These are phyloP conservation scores for Pollenia angustigena DNA, from an alignment of 2,888 invertebrate genomes.

Conservation along the genomic window DNA sequence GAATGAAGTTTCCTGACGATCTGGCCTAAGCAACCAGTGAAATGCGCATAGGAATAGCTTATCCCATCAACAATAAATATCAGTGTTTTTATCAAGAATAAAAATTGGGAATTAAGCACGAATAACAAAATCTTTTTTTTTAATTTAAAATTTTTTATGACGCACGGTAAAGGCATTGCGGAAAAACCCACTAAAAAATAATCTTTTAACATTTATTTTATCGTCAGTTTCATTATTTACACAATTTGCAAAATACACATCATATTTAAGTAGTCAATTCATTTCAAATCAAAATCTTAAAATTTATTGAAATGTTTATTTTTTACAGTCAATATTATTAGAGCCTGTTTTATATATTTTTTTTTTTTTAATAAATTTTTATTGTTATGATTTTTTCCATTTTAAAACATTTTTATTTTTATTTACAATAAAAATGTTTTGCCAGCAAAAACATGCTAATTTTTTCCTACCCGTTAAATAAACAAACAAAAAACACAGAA, in stretches of 20 bases:
- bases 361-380: neutral
- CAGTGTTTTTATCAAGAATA: too few relatives aligned
- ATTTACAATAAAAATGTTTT: constrained; percentile 1
- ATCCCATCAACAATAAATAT: too few relatives aligned
- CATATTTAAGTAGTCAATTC: neutral
- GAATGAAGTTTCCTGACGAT: too few relatives aligned
- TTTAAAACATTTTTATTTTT: neutral
- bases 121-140: too few relatives aligned
- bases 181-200: too few relatives aligned
- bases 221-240: neutral
- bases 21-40: too few relatives aligned
- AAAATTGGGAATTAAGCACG: too few relatives aligned
- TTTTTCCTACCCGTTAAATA: constrained; percentile 10
- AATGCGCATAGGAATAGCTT: too few relatives aligned
- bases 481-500: neutral
- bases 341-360: too few relatives aligned
- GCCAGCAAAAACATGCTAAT: constrained; percentile 15
- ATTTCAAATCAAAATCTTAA: constrained; percentile 7
- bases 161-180: too few relatives aligned
- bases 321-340: constrained; percentile 12
- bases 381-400: constrained; percentile 10
- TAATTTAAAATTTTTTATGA: too few relatives aligned
- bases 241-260: neutral
- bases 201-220: neutral
- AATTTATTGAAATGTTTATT: neutral